phyloP scores from a whole-genome alignment of 1,140 invertebrate genomes.

The Acyrthosiphon pisum region DNA sequence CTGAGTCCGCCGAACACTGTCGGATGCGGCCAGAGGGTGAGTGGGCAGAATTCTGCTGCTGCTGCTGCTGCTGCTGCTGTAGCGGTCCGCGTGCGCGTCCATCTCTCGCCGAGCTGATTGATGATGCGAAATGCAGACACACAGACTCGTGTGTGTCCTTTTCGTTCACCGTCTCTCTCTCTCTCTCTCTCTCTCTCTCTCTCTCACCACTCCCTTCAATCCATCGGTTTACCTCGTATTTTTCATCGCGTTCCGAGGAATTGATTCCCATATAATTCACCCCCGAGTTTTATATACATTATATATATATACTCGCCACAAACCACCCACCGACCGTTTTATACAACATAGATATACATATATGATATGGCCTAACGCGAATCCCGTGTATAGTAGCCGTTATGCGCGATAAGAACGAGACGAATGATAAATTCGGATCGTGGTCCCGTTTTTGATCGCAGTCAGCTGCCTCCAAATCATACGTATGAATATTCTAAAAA shows the following conservation, averaged over 20 bases:
- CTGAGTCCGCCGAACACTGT: neutral
- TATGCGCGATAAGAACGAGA: neutral
- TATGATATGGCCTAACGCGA: neutral
- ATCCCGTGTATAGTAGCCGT: neutral
- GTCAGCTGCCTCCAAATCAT: neutral
- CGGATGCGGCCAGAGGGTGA: neutral
- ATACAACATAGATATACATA: neutral
- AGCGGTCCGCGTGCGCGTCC: neutral
- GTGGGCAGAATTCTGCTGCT: neutral
- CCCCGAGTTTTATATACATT: neutral
- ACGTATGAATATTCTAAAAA: neutral
- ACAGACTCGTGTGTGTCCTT: neutral
- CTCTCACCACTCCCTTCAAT: neutral
- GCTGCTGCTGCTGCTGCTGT: neutral
- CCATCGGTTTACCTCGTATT: conserved; percentile 26
- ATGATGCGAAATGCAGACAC: conserved; percentile 25
- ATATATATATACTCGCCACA: neutral
- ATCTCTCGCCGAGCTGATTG: neutral
- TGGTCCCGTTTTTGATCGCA: neutral
- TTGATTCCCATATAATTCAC: conserved; percentile 7
- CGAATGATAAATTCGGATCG: neutral
- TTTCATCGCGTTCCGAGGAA: conserved; percentile 10
- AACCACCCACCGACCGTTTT: neutral
- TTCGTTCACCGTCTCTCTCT: neutral
- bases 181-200: neutral